These are phyloP conservation scores for Epizoanthus fatuus DNA, from an alignment of 92 coral and sea anemone species.

Conservation along the genomic window DNA sequence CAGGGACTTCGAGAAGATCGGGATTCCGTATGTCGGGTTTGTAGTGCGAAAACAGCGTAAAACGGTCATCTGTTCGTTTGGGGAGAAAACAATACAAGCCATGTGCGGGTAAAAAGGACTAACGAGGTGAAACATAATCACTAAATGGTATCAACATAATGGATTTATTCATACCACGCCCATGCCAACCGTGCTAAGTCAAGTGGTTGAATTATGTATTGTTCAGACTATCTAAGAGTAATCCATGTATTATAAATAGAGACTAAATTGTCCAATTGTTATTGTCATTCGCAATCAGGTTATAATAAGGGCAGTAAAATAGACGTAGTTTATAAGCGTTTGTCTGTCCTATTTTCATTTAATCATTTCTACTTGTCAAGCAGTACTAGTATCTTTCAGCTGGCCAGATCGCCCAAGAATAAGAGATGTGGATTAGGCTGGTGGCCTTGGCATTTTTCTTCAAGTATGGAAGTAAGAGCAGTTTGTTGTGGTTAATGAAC, in stretches of 20 bases:
- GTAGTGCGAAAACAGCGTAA: no score
- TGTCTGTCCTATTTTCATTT: background rate
- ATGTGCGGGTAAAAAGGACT: no score
- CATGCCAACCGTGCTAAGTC: no score
- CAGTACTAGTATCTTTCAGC: background rate
- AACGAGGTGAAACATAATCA: no score
- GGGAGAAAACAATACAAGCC: no score
- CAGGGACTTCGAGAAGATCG: no score
- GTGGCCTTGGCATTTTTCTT: background rate
- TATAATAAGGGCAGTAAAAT: background rate
- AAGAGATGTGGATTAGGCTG: conserved; percentile 12
- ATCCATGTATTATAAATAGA: background rate
- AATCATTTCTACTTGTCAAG: background rate
- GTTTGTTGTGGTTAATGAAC: background rate
- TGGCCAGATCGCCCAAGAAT: background rate
- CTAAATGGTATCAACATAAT: no score
- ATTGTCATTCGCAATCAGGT: background rate
- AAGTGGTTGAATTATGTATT: background rate
- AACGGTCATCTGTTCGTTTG: no score
- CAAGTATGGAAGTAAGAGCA: background rate
- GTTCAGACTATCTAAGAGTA: background rate
- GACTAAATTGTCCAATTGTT: background rate
- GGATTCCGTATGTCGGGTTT: no score
- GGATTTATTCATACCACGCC: no score
- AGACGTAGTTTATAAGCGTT: no score